Evolutionary conservation across 1,140 invertebrate genomes (phyloP), one percentile per base, ranked within the genome.

Genomic region (Oppia nitens): DNA sequence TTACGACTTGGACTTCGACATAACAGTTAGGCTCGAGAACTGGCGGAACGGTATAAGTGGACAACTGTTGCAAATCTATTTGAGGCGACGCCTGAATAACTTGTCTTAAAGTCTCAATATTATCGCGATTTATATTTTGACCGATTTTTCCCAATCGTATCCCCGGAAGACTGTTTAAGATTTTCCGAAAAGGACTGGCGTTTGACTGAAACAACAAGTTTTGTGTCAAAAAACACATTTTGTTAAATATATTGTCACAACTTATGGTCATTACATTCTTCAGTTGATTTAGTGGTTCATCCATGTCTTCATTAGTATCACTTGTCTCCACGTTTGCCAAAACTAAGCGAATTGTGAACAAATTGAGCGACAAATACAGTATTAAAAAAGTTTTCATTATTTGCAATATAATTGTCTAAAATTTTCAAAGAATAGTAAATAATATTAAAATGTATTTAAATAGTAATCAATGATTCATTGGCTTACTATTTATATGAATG

Each of bases 1-100:
- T 20, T 50, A 50, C 49, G 6, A 50, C 49, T 50, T 50, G 49
- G 6, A 50, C 49, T 50, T 50, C 49, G 49, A 50, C 49, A 50
- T 50, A 50, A 25, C 49, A 50, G 20, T 50, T 50, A 50, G 49
- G 49, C n/a, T 50, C 49, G 20, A 25, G 12, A 20, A 50, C n/a
- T 6, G 49, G 49, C 49, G 49, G 4, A 9, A 20, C 6, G 4
- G 20, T 26, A n/a, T n/a, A n/a, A n/a, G n/a, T n/a, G n/a, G n/a
- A n/a, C 6, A 50, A 50, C 20, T 50, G 49, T 26, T 50, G 20
- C 49, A 6, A 25, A 6, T 20, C 49, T 26, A 50, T 26, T 50
- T 50, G 6, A 25, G 49, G 49, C n/a, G 20, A 25, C 20, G 49
- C 24, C 20, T 20, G 20, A 20, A 50, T 20, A 6, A 50, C 20